Percentiles rank a stretch among this genome's conserved stretches.
phyloP scores from a whole-genome alignment of 30 jellyfish, hydroid and myxozoan species.

The Turritopsis dohrnii region DNA sequence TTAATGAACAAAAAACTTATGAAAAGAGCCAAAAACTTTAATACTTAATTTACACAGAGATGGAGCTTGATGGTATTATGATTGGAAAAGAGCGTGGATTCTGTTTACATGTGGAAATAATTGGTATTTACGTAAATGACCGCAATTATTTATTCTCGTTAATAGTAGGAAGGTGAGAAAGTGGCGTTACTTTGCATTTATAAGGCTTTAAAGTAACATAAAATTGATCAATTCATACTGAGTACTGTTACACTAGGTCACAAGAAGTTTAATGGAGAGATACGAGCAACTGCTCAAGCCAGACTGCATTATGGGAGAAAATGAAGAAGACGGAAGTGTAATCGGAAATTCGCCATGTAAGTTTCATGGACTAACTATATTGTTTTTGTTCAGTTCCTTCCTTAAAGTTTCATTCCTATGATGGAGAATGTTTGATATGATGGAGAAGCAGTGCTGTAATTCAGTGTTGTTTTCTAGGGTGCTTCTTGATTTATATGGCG shows the following conservation, averaged over 20 bases:
- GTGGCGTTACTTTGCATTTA: not conserved
- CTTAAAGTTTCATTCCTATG: too few relatives aligned
- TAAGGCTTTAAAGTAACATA: too few relatives aligned
- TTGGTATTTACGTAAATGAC: not conserved
- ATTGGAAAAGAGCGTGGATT: not conserved
- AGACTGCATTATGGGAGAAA: not conserved
- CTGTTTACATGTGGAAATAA: not conserved
- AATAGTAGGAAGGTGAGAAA: not conserved
- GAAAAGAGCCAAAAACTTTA: not conserved
- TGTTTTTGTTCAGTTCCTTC: not conserved
- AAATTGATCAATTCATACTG: too few relatives aligned
- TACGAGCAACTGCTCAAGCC: not conserved
- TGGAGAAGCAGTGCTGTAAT: too few relatives aligned
- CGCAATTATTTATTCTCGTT: not conserved
- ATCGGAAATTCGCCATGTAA: not conserved
- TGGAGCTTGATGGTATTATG: not conserved
- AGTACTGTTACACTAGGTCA: not conserved
- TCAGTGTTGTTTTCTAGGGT: too few relatives aligned
- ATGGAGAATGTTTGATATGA: too few relatives aligned
- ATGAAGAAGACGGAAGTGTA: not conserved
- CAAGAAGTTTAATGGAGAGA: not conserved
- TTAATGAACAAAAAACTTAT: too few relatives aligned
- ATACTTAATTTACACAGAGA: not conserved
- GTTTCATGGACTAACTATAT: not conserved
- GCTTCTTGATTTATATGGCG: too few relatives aligned